Base-by-base conservation (phyloP, 2,888 invertebrate genomes). In the Cheilosia variabilis region DNA sequence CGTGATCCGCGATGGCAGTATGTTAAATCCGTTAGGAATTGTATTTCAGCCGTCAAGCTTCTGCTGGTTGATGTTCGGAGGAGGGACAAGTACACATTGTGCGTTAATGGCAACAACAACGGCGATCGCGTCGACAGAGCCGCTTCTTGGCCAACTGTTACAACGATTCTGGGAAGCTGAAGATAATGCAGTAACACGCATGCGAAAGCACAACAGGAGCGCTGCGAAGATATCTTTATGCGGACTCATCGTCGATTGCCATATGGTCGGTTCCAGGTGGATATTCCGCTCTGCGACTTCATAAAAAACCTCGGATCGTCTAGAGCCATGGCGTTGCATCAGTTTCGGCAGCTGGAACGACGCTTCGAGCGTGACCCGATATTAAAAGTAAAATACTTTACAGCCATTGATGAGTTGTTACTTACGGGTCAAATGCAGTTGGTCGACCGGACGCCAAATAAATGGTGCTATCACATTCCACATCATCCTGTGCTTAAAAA, bases 391-490 rank as follows among this genome's bases (percentile, higher is more conserved):
- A 24, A 24, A 24, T 24, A 24, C 24, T 24, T 24, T 24, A 7
- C 43, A 15, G 17, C 41, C 5, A 45, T 58, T 9, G 15, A 60
- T 6, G 60, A 60, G 27, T n/a, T 58, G 58, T 4, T 58, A 4
- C 4, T 10, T n/a, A 19, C 37, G 0, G 58, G 22, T 58, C 58
- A 58, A 37, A n/a, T 58, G 41, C 58, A n/a, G 7, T 13, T 37
- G 19, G 9, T 4, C 2, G 41, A 58, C 41, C 58, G 41, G 9
- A 19, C 27, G 2, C 58, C 37, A 58, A n/a, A 10, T 2, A 19
- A 19, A 3, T 41, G 37, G 41, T 58, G 58, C 4, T 58, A 58
- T 10, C 27, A 58, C 13, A 58, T 41, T 41, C 58, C 58, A 22
- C 41, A 58, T 41, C 58, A 58, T 19, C 41, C 41, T 17, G 58